Evolutionary conservation across 1,140 invertebrate species (phyloP), one percentile per base, ranked within the genome.

Genomic region (Tenebrio molitor): DNA sequence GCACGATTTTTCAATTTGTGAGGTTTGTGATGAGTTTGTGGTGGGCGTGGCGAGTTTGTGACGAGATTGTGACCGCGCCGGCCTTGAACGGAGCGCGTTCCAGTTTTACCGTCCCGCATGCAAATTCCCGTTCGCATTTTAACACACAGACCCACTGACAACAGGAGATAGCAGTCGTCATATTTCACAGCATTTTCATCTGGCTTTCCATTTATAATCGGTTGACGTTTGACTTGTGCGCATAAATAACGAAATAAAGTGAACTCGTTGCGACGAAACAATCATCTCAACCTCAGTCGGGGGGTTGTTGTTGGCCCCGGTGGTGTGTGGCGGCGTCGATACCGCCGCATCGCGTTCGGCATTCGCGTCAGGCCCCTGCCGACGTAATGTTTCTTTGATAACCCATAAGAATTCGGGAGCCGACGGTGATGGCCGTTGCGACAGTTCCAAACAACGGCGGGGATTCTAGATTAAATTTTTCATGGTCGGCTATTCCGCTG

Each of bases 381-480:
- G 50, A 3, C 23, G 50, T 58, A 58, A 58, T 58, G 50, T 58
- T 58, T 58, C 50, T 58, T 58, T 58, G 50, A 58, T 58, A 58
- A 58, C 50, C 50, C 50, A 58, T 58, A 58, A 58, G 50, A 58
- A 58, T 58, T 58, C 29, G 50, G 23, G 50, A 58, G 50, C 29
- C 50, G 50, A 58, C 50, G 50, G 21, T 58, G 21, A 58, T 58
- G 50, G 64, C 36, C 74, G 71, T 73, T 76, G 73, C 75, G 75
- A 78, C 77, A 78, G 73, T 75, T 77, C 74, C 77, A 25, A 75
- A 58, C 63, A 73, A 70, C 66, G 46, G 67, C 75, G 71, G 75
- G 75, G 75, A 74, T 77, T 66, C 69, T 71, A 76, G 77, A 78
- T 78, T 78, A 78, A 78, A 78, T 78, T 78, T 78, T 78, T 78